Evolutionary conservation across 2,888 invertebrate genomes (phyloP).

Genomic region (Cryptocheilus praepositus): DNA sequence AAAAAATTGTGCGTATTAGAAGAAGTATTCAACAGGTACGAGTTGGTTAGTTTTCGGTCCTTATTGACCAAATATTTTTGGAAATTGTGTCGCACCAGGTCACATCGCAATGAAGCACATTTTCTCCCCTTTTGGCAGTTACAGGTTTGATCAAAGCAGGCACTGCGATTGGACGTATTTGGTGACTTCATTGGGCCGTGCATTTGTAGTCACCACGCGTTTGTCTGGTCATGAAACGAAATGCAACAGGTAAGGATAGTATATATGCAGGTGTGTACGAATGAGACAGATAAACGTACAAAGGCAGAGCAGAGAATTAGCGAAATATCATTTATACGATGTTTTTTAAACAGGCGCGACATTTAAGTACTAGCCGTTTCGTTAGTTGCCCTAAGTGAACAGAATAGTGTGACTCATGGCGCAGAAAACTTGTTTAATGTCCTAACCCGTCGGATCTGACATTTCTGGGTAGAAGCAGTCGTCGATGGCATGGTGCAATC

Average conservation of each 20-base stretch:
- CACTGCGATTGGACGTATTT: conserved; percentile 42
- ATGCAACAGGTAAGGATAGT: not conserved
- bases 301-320: too few species aligned
- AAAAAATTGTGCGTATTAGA: too few species aligned
- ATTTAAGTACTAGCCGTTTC: conserved; percentile 24
- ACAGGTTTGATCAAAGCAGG: conserved; percentile 29
- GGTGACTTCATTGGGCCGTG: conserved; percentile 20
- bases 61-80: too few species aligned
- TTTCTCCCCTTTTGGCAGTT: conserved; percentile 34
- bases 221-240: not conserved
- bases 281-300: conserved; percentile 23
- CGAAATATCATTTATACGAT: too few species aligned
- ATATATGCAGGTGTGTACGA: conserved; percentile 22
- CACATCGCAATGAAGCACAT: not conserved
- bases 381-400: conserved; percentile 31
- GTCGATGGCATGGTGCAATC: not conserved
- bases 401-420: conserved; percentile 35
- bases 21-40: too few species aligned
- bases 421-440: conserved; percentile 22
- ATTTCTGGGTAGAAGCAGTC: too few species aligned
- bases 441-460: not conserved
- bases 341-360: not conserved
- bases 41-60: too few species aligned
- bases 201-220: conserved; percentile 30
- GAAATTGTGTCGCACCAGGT: too few species aligned